Evolutionary conservation across 2,113 vertebrate species (phyloP), one percentile per base, ranked within the genome.

Genomic region (Vulpes lagopus): DNA sequence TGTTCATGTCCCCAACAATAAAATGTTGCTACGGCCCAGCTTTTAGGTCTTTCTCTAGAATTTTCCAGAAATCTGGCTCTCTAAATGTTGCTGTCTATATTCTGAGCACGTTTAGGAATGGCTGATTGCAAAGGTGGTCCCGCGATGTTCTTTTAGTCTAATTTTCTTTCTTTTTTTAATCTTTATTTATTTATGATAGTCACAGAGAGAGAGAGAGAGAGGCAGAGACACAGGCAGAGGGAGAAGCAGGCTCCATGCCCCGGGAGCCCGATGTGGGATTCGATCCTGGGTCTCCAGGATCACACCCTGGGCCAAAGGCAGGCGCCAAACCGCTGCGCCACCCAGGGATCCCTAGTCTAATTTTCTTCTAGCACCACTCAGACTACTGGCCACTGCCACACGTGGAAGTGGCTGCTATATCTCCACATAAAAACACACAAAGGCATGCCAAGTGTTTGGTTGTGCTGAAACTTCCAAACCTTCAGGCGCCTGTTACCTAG

Each of bases 341-440:
- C 35, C 35, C 35, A 35, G 35, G 35, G 35, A 35, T 35, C 35
- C 35, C 35, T 16, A 9, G 12, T 85, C 38, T 55, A 4, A 76
- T 69, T 87, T 71, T 71, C 43, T 30, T 51, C 30, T 35, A 3
- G 2, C 17, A 3, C 27, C 3, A 0, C 27, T 73, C 11, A 38
- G 35, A n/a, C 11, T 14, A 38, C 0, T 23, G 15, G 57, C 49
- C 0, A 0, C n/a, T 0, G 8, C 12, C 0, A 14, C 0, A 2
- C 2, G 4, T 27, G 25, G 14, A 16, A 11, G 32, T 1, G 3
- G 23, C 11, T 3, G 0, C 62, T 11, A 11, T 11, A 7, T 16
- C 67, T 60, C 82, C 30, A 20, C 14, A 4, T 2, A 20, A 14
- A 6, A 88, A 22, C 6, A 1, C 3, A 30, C 32, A 91, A 65